Conservation (phyloP, 2,113 vertebrate genomes). For the Butastur rufipennis region DNA sequence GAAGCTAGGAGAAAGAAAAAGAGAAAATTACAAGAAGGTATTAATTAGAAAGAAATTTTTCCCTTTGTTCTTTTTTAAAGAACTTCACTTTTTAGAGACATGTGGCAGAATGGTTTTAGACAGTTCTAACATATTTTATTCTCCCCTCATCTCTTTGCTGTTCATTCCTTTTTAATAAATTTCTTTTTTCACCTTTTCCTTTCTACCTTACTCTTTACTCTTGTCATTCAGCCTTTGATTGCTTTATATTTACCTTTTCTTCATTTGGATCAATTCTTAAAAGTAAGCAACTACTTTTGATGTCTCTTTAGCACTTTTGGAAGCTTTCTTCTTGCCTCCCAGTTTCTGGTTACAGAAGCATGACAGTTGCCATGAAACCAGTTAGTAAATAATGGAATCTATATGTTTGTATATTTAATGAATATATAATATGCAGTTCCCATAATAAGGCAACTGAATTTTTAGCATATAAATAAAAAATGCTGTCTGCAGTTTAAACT, state of each 20-base stretch:
- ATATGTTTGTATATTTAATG: not conserved
- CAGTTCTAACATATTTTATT: not conserved
- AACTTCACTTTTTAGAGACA: not conserved
- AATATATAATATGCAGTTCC: constrained; percentile 25
- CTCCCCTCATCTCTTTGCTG: not conserved
- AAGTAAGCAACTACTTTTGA: not conserved
- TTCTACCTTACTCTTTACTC: not conserved
- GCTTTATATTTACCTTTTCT: not conserved
- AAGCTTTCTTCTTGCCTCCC: constrained; percentile 11
- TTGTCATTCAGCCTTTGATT: not conserved
- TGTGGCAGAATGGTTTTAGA: not conserved
- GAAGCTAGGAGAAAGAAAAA: not conserved
- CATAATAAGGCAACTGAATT: constrained; percentile 43
- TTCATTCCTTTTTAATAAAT: not conserved
- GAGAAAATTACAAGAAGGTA: not conserved
- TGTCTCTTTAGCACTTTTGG: constrained; percentile 26
- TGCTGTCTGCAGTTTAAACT: constrained; percentile 21
- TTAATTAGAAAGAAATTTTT: not conserved
- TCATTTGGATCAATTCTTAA: not conserved
- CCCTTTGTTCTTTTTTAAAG: not conserved
- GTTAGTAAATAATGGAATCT: not conserved
- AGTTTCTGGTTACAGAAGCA: constrained; percentile 45
- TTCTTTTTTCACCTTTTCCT: not conserved
- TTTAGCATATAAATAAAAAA: constrained; percentile 5
- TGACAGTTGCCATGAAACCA: constrained; percentile 11